Percentiles rank a stretch among this genome's conserved stretches.
Conservation (phyloP, 2,113 vertebrate species). For the Plecotus auritus region DNA sequence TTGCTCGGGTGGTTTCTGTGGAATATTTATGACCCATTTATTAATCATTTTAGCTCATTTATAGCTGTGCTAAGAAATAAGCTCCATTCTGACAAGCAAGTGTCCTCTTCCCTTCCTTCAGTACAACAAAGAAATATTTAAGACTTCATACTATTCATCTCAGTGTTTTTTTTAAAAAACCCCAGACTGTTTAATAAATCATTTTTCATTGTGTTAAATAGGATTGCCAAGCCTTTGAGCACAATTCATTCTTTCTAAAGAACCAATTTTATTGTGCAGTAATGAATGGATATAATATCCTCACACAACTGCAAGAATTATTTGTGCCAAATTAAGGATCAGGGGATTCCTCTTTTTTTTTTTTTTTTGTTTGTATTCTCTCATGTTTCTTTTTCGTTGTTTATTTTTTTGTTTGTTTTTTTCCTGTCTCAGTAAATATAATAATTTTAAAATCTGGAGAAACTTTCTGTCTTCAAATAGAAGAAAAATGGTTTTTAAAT, state of each 20-base stretch:
- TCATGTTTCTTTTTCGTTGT: constrained; percentile 21
- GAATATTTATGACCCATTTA: neutral
- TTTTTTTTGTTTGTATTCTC: neutral
- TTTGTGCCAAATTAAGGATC: constrained; percentile 59
- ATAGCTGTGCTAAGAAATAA: neutral
- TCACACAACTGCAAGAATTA: constrained; percentile 39
- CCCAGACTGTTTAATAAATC: constrained; percentile 39
- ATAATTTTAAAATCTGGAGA: constrained; percentile 57
- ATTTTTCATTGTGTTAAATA: constrained; percentile 68
- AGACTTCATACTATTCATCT: constrained; percentile 59
- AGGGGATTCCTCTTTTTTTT: constrained; percentile 54
- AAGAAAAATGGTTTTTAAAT: neutral
- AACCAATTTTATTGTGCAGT: constrained; percentile 62
- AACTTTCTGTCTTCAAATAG: neutral
- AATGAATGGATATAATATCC: constrained; percentile 65
- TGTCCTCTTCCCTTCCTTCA: constrained; percentile 5
- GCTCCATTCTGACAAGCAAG: neutral
- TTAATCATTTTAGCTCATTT: neutral
- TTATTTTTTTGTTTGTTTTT: neutral
- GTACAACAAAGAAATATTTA: neutral
- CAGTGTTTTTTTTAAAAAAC: constrained; percentile 23
- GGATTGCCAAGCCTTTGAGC: constrained; percentile 62
- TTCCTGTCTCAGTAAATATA: constrained; percentile 51
- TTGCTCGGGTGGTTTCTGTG: neutral
- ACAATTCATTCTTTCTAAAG: constrained; percentile 72